Percentiles rank a stretch among this genome's conserved stretches.
Conservation (phyloP, 2,113 vertebrate species). For the Atlantisia rogersi region DNA sequence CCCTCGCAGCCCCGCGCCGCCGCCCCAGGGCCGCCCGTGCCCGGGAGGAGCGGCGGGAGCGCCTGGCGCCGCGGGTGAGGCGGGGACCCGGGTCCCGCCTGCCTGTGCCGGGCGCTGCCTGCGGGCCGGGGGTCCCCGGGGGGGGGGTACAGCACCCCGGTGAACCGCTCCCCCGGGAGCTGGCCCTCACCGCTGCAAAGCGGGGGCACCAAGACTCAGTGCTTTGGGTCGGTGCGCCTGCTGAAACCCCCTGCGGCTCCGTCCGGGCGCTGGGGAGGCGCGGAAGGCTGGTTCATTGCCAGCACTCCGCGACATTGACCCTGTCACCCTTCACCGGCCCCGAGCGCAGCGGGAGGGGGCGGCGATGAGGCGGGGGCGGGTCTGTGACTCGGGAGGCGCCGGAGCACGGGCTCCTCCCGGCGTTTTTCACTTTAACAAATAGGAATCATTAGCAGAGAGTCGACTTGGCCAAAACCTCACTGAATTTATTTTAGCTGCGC, state of each 20-base stretch:
- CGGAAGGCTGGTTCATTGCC: neutral
- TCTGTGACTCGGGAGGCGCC: neutral
- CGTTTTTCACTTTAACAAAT: neutral
- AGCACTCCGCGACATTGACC: neutral
- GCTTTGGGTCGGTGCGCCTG: accelerated
- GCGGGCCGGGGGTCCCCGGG: no score
- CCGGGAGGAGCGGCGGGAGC: neutral
- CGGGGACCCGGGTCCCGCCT: no score
- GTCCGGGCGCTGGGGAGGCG: neutral
- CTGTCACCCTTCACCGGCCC: neutral
- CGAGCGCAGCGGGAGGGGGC: neutral
- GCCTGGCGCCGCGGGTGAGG: accelerated
- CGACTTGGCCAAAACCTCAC: neutral
- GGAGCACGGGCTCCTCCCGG: neutral
- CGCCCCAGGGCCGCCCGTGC: neutral
- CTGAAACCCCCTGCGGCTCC: neutral
- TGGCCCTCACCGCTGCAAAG: accelerated
- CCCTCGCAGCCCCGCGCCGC: neutral
- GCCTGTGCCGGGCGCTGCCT: neutral
- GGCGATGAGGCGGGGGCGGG: neutral
- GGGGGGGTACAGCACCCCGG: accelerated
- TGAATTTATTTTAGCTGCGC: neutral
- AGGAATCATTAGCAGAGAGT: neutral
- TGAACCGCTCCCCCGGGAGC: neutral
- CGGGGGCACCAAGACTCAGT: accelerated